Evolutionary conservation across 2,113 vertebrate species (phyloP).

Genomic region (Melanotaenia duboulayi): DNA sequence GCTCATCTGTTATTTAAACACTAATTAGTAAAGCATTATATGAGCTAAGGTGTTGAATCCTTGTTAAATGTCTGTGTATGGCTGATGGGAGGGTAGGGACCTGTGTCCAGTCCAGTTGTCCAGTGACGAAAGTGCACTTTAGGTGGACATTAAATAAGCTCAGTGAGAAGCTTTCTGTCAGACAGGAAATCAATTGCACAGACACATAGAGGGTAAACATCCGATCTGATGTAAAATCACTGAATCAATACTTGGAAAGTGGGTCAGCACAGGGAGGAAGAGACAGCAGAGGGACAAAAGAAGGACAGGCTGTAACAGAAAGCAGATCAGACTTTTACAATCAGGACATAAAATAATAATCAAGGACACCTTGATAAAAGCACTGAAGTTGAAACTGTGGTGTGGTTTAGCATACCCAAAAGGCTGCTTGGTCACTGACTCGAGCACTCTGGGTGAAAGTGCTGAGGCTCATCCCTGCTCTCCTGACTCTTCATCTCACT

Average conservation of each 20-base stretch:
- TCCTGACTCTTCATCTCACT: neutral
- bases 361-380: rapidly evolving
- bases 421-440: neutral
- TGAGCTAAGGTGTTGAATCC: neutral
- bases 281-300: neutral
- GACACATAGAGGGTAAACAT: conserved; percentile 37
- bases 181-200: conserved; percentile 60
- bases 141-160: neutral
- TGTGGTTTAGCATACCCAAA: neutral
- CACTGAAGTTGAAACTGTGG: neutral
- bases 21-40: no score
- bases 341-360: neutral
- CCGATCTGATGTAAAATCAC: conserved; percentile 41
- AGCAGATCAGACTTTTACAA: neutral
- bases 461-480: neutral
- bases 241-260: conserved; percentile 71
- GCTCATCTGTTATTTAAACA: neutral
- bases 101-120: neutral
- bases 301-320: conserved; percentile 14
- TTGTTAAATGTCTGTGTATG: neutral
- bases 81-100: neutral
- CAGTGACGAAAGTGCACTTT: neutral
- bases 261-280: conserved; percentile 20
- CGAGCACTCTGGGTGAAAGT: neutral
- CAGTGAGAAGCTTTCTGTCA: conserved; percentile 39